These are phyloP conservation scores for Griposia aprilina DNA, from an alignment of 2,888 invertebrate genomes.

Conservation along the genomic window DNA sequence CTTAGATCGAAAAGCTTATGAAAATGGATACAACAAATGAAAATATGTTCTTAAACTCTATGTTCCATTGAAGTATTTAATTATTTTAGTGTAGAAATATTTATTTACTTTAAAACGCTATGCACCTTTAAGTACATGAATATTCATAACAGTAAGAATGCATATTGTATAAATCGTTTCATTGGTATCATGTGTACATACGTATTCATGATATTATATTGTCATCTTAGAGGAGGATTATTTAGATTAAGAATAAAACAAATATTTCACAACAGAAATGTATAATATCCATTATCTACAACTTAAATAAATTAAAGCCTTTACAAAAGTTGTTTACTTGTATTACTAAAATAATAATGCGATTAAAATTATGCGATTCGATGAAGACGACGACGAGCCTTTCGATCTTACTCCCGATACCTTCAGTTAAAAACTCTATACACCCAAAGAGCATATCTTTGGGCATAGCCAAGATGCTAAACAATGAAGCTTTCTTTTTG, in stretches of 20 bases:
- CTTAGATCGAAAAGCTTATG: slow-evolving; percentile 69
- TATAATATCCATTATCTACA: slow-evolving; percentile 74
- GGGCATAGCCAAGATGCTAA: slow-evolving; percentile 14
- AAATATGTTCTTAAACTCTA: slow-evolving; percentile 5
- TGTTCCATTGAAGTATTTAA: slow-evolving; percentile 15
- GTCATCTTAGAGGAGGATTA: background rate
- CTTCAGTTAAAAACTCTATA: slow-evolving; percentile 41
- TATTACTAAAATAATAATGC: slow-evolving; percentile 55
- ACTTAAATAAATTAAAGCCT: slow-evolving; percentile 86
- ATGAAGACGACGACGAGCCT: slow-evolving; percentile 21
- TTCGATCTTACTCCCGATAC: slow-evolving; percentile 31
- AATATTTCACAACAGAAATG: slow-evolving; percentile 60
- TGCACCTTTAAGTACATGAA: slow-evolving; percentile 39
- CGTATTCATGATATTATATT: slow-evolving; percentile 14
- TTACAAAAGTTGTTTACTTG: slow-evolving; percentile 73
- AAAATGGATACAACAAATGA: slow-evolving; percentile 65
- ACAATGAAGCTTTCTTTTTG: background rate
- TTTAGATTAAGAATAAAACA: slow-evolving; percentile 57
- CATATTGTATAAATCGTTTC: background rate
- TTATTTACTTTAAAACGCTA: slow-evolving; percentile 17
- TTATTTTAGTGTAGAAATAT: slow-evolving; percentile 32
- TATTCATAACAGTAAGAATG: slow-evolving; percentile 3
- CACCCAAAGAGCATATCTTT: slow-evolving; percentile 26
- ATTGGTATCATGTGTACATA: slow-evolving; percentile 25
- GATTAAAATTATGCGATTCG: slow-evolving; percentile 48